Evolutionary conservation across 2,113 vertebrate genomes (phyloP), one percentile per base, ranked within the genome.

Genomic region (Poeciliopsis prolifica): DNA sequence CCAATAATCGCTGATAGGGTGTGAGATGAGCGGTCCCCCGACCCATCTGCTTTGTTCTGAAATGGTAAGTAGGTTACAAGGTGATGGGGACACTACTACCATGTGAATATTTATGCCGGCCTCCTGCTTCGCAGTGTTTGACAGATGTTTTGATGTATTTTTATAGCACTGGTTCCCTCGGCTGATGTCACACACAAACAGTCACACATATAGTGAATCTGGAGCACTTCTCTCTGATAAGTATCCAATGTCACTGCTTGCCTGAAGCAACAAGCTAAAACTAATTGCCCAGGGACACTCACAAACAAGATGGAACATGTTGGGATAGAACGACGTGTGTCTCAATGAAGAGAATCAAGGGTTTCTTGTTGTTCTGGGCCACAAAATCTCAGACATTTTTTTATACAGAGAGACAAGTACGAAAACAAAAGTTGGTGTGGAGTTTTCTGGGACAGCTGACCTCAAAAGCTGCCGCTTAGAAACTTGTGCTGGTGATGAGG

Each of bases 141-240:
- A 83, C 86, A 89, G 76, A 89, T 88, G 82, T 87, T 85, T 85
- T 79, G 79, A 90, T 88, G 78, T 89, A 63, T 91, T 91, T 93
- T 89, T 83, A 86, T 91, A 89, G 86, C 63, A 0, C 66, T 61
- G 72, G 82, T 78, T 74, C 88, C 81, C 77, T 79, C 81, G 17
- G 7, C 77, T 65, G 74, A 81, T 48, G 62, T 75, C 67, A 71
- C 86, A 79, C 75, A 68, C 37, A 63, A 65, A 40, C 60, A 72
- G 61, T 42, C 60, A 72, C 65, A 58, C 51, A 74, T 82, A 68
- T 19, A 75, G 37, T 75, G 4, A 87, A 84, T 90, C 78, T 86
- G 85, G 76, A 86, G 73, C 83, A 78, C 48, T 79, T 85, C 66
- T 82, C 80, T 89, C 68, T 81, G 80, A 88, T 80, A 88, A 79